Conservation (phyloP, 1,140 invertebrate genomes). For the Meloidogyne exigua region DNA sequence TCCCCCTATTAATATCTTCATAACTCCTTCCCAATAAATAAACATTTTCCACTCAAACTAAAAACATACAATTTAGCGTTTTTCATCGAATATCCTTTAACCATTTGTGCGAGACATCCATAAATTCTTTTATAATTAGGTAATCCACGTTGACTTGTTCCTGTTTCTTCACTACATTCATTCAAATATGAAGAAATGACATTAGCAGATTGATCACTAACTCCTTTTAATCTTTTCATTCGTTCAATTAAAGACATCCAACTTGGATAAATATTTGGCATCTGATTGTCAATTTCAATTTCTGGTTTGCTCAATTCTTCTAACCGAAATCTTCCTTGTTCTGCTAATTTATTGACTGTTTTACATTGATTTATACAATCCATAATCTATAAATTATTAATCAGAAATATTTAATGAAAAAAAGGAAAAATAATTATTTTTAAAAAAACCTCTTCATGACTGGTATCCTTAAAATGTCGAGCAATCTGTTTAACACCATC, state of each 20-base stretch:
- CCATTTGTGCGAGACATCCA: neutral
- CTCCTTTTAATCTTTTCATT: conserved; percentile 4
- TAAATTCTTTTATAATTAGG: conserved; percentile 32
- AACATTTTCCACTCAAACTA: too few relatives aligned
- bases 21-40: too few relatives aligned
- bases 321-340: conserved; percentile 5
- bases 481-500: conserved; percentile 17
- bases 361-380: conserved; percentile 20
- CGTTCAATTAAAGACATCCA: conserved; percentile 9
- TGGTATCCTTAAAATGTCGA: conserved; percentile 9
- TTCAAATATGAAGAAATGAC: neutral
- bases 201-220: conserved; percentile 3
- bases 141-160: neutral
- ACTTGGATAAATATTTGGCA: conserved; percentile 5
- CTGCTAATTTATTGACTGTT: conserved; percentile 11
- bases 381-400: neutral
- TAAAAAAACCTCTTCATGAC: conserved; percentile 13
- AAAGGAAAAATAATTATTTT: too few relatives aligned
- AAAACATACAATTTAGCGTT: conserved; percentile 17
- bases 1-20: neutral
- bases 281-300: neutral
- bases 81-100: conserved; percentile 22
- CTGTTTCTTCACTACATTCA: neutral
- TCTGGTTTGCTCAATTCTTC: neutral
- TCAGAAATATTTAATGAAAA: neutral